These are phyloP conservation scores for Castor canadensis DNA, from an alignment of 2,113 vertebrate genomes.

Conservation along the genomic window DNA sequence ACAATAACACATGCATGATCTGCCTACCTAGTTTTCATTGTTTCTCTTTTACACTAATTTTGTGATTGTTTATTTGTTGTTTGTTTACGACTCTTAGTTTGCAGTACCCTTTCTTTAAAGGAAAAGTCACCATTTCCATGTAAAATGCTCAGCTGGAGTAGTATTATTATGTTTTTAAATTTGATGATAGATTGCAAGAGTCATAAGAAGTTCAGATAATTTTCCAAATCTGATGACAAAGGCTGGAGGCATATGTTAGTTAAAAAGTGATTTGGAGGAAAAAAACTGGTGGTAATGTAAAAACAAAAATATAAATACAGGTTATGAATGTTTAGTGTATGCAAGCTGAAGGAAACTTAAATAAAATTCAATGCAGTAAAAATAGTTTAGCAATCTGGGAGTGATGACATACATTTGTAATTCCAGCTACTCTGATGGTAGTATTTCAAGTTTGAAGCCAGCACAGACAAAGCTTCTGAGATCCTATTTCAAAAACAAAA, in stretches of 20 bases:
- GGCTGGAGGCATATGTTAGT: not conserved
- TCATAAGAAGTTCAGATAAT: too few relatives aligned
- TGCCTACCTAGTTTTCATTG: not conserved
- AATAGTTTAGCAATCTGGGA: not conserved
- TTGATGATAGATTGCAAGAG: too few relatives aligned
- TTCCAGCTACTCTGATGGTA: too few relatives aligned
- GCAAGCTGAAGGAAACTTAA: not conserved
- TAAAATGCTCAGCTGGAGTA: not conserved
- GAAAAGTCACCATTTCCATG: fast-evolving
- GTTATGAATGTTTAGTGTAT: not conserved
- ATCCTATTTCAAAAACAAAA: too few relatives aligned
- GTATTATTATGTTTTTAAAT: too few relatives aligned
- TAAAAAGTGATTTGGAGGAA: not conserved
- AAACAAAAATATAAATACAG: not conserved
- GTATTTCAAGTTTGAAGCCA: too few relatives aligned
- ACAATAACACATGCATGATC: not conserved
- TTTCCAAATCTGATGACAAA: not conserved
- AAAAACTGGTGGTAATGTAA: not conserved
- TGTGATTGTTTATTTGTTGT: not conserved
- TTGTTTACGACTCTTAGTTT: not conserved
- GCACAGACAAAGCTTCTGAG: too few relatives aligned
- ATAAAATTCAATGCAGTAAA: not conserved
- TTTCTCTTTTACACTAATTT: not conserved
- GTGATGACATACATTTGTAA: too few relatives aligned
- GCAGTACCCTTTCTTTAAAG: not conserved